Base-by-base conservation (phyloP, 2,888 invertebrate genomes). In the Philopedon plagiatum region DNA sequence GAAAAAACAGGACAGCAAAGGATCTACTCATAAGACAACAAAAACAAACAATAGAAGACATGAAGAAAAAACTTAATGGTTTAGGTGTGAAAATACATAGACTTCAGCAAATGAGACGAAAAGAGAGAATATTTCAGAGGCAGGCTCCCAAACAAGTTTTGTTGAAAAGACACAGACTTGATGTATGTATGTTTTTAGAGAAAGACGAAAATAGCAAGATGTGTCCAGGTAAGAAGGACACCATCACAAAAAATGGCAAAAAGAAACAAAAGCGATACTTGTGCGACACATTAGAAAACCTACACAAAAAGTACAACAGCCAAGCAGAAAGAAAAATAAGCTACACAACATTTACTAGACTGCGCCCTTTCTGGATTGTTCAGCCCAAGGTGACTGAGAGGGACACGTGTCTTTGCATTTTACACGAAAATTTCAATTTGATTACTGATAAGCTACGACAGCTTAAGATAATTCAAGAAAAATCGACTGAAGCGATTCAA, bases 161-260 rank as follows among this genome's bases (percentile, higher is more conserved):
- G 29, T 29, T 29, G 29, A 29, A 29, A 29, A 29, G 29, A 29
- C 29, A 29, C 7, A 41, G 18, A 41, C 4, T 41, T 29, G 29
- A 29, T 29, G 29, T 29, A 29, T 29, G 29, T 29, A 29, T 29
- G 21, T 51, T 51, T 23, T 51, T 15, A n/a, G 51, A 51, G 11
- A 51, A 13, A 23, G 51, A 51, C 21, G 51, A 51, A 51, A 51
- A 51, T 51, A 15, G 15, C 21, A 51, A 51, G 19, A 51, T 51
- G 51, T 51, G 51, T 51, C 21, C 51, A n/a, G 51, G 51, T n/a
- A 51, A 51, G 21, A 44, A 44, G 9, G n/a, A n/a, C n/a, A n/a
- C n/a, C n/a, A n/a, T n/a, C n/a, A n/a, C n/a, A n/a, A n/a, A n/a
- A n/a, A n/a, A n/a, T n/a, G n/a, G n/a, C n/a, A n/a, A n/a, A n/a